Evolutionary conservation across 2,888 invertebrate genomes (phyloP).

Genomic region (Ommatoiulus sabulosus): DNA sequence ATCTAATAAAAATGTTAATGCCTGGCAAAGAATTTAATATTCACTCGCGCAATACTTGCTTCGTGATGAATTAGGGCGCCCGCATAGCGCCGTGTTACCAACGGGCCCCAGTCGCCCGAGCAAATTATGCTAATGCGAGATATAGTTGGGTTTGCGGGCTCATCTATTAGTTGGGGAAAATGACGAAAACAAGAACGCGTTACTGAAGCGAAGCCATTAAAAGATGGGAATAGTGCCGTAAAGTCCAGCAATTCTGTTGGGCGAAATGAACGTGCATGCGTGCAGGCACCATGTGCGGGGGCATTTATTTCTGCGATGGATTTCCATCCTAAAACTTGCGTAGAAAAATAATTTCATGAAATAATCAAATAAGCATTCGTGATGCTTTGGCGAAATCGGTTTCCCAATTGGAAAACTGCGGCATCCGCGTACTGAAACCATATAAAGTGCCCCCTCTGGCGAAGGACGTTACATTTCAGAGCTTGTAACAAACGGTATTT

Average conservation of each 20-base stretch:
- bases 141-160: neutral
- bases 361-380: too few relatives aligned
- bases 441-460: too few relatives aligned
- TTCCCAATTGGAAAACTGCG: too few relatives aligned
- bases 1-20: slow-evolving; percentile 49
- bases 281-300: too few relatives aligned
- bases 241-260: neutral
- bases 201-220: neutral
- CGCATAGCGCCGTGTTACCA: neutral
- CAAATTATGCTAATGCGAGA: slow-evolving; percentile 45
- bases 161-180: neutral
- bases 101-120: slow-evolving; percentile 18
- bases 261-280: too few relatives aligned
- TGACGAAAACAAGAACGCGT: slow-evolving; percentile 3
- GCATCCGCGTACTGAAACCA: too few relatives aligned
- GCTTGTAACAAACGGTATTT: too few relatives aligned
- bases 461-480: too few relatives aligned
- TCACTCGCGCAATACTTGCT: neutral
- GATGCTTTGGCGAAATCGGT: too few relatives aligned
- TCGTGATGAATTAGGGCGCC: slow-evolving; percentile 29
- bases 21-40: slow-evolving; percentile 42
- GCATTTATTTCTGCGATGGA: too few relatives aligned
- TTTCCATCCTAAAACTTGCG: too few relatives aligned
- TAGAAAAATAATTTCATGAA: too few relatives aligned
- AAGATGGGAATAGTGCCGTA: neutral